phyloP scores from a whole-genome alignment of 2,797 vertebrate species.

The Pachyuromys duprasi region DNA sequence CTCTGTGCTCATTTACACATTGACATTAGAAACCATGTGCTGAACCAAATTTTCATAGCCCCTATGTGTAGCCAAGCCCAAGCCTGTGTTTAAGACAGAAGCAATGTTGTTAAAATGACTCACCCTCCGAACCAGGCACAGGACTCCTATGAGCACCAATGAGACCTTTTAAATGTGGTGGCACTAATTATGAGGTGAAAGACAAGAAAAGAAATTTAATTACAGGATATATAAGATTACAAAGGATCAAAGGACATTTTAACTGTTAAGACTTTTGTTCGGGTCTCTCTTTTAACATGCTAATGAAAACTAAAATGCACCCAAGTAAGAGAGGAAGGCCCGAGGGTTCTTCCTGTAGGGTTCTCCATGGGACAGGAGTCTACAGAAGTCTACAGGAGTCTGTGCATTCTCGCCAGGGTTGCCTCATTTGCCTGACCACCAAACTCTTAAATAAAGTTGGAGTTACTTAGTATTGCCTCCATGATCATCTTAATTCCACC shows the following conservation, averaged over 20 bases:
- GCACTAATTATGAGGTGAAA: conserved; percentile 54
- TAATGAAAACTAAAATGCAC: conserved; percentile 36
- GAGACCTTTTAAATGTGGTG: conserved; percentile 3
- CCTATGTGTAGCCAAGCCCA: conserved; percentile 52
- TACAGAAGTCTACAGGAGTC: not conserved
- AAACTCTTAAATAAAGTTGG: conserved; percentile 4
- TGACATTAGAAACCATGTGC: conserved; percentile 49
- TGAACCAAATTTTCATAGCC: conserved; percentile 48
- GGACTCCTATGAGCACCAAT: conserved; percentile 39
- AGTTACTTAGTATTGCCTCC: not conserved
- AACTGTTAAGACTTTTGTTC: conserved; percentile 42
- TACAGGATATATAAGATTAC: conserved; percentile 46
- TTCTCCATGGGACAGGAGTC: not conserved
- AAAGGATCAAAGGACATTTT: conserved; percentile 56
- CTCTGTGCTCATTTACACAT: not conserved
- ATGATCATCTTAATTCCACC: not conserved
- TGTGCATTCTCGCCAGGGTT: not conserved
- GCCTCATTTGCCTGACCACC: not conserved
- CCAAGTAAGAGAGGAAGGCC: not conserved
- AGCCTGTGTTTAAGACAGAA: conserved; percentile 62
- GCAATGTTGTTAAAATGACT: conserved; percentile 53
- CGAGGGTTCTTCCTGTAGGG: not conserved
- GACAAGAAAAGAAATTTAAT: conserved; percentile 67
- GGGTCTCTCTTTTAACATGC: conserved; percentile 38
- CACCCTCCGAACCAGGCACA: conserved; percentile 50